phyloP scores from a whole-genome alignment of 2,797 vertebrate genomes.

The Glossophaga mutica region DNA sequence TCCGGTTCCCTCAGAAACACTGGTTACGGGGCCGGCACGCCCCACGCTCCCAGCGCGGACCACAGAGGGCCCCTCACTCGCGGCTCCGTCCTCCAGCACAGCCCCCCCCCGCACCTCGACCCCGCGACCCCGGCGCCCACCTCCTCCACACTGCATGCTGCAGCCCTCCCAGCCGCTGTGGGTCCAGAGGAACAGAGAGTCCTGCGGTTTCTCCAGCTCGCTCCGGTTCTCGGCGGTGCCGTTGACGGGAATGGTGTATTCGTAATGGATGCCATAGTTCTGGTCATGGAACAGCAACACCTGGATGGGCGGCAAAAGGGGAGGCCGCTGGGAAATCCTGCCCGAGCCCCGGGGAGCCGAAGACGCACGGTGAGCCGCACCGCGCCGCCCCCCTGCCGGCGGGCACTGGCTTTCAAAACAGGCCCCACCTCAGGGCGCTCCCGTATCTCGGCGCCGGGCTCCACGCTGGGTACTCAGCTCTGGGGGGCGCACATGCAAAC shows the following conservation, averaged over 20 bases:
- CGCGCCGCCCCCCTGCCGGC: neutral
- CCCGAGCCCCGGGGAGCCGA: neutral
- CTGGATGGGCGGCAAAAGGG: slow-evolving; percentile 79
- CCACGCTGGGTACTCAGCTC: neutral
- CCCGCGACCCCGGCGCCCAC: slow-evolving; percentile 73
- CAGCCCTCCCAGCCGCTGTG: slow-evolving; percentile 96
- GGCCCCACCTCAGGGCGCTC: neutral
- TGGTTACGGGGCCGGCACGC: neutral
- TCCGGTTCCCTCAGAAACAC: neutral
- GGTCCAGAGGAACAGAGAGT: slow-evolving; percentile 94
- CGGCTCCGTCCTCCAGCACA: neutral
- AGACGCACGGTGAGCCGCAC: neutral
- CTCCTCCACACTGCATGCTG: slow-evolving; percentile 95
- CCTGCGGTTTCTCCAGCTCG: slow-evolving; percentile 84
- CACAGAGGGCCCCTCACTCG: neutral
- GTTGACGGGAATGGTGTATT: slow-evolving; percentile 95
- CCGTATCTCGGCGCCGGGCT: neutral
- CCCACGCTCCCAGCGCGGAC: neutral
- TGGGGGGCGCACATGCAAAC: accelerated
- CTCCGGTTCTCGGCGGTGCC: slow-evolving; percentile 82
- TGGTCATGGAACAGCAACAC: slow-evolving; percentile 97
- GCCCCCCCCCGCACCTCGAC: accelerated
- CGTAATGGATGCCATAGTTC: slow-evolving; percentile 96
- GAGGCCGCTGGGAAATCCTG: slow-evolving; percentile 43
- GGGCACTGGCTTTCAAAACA: neutral